Percentiles rank a stretch among this genome's conserved stretches.
These are phyloP conservation scores for Limnothrissa miodon DNA, from an alignment of 2,113 vertebrate genomes.

Conservation along the genomic window DNA sequence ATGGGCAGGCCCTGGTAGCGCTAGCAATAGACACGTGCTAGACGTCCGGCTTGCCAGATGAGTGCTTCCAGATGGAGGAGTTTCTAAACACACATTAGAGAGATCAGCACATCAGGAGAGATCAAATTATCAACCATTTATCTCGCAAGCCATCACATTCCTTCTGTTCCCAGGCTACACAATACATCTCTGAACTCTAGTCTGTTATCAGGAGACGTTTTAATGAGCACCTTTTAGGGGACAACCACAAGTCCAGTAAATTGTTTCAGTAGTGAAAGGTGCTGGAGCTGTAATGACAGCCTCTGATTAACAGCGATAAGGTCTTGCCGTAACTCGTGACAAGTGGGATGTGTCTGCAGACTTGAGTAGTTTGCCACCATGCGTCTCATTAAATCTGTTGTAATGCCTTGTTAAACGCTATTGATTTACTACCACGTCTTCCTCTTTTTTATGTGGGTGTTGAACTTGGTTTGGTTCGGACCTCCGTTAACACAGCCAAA, in stretches of 20 bases:
- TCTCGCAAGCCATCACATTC: conserved; percentile 23
- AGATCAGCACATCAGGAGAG: conserved; percentile 48
- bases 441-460: not conserved
- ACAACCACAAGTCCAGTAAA: not conserved
- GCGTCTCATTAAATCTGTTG: not conserved
- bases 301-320: not conserved
- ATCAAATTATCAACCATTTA: conserved; percentile 46
- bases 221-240: not conserved
- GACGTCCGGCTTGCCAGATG: conserved; percentile 49
- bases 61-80: conserved; percentile 69
- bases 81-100: conserved; percentile 43
- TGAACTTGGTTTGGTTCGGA: not conserved
- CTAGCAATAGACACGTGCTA: conserved; percentile 56
- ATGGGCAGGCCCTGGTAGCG: conserved; percentile 44
- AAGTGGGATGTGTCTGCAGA: not conserved
- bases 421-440: not conserved
- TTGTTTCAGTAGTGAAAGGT: not conserved
- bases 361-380: not conserved
- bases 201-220: not conserved
- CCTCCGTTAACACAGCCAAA: not conserved
- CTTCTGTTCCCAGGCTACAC: not conserved
- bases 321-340: not conserved
- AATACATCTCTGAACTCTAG: not conserved
- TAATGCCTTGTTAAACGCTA: not conserved
- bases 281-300: not conserved